Evolutionary conservation across 1,140 invertebrate species (phyloP).

Genomic region (Diabrotica undecimpunctata): DNA sequence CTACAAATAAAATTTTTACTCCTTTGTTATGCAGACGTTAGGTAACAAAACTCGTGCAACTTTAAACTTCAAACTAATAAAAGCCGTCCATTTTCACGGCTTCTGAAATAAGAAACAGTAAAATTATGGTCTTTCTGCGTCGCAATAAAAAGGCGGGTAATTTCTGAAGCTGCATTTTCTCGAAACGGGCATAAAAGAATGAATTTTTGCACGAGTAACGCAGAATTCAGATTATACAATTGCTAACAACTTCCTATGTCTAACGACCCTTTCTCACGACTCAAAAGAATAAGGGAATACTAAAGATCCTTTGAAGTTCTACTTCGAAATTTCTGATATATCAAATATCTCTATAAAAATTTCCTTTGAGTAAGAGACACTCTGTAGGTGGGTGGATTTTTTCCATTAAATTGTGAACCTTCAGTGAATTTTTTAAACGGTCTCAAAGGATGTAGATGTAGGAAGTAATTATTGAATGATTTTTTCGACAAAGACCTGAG

Average conservation of each 20-base stretch:
- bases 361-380: not conserved
- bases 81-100: too few species aligned
- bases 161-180: too few species aligned
- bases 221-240: not conserved
- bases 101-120: too few species aligned
- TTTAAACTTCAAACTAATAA: too few species aligned
- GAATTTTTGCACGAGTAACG: not conserved
- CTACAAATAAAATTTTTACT: too few species aligned
- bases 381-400: not conserved
- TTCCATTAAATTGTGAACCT: not conserved
- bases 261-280: not conserved
- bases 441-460: not conserved
- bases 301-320: not conserved
- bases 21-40: too few species aligned
- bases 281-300: conserved; percentile 1
- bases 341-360: conserved; percentile 1
- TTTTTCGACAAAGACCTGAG: too few species aligned
- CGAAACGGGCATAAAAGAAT: not conserved
- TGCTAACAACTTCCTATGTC: conserved; percentile 2
- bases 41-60: too few species aligned
- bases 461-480: not conserved
- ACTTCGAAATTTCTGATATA: conserved; percentile 1
- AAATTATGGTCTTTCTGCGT: too few species aligned
- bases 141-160: too few species aligned
- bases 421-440: not conserved